Evolutionary conservation across 2,797 vertebrate genomes (phyloP).

Genomic region (Acipenser ruthenus): DNA sequence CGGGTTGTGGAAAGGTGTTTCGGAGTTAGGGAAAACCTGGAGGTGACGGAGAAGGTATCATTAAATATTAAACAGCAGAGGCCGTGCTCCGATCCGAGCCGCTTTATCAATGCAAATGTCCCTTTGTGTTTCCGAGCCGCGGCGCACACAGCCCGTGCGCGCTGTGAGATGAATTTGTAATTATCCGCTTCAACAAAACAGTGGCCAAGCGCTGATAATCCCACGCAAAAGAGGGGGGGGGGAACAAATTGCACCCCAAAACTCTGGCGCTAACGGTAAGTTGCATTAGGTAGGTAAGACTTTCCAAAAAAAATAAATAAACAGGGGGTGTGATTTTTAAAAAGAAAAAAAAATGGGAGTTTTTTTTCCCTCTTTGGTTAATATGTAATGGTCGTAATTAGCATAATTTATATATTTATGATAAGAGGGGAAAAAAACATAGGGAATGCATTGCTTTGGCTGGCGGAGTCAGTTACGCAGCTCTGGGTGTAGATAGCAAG

Average conservation of each 20-base stretch:
- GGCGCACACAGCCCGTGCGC: constrained; percentile 53
- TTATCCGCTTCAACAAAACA: constrained; percentile 68
- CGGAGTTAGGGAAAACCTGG: constrained; percentile 31
- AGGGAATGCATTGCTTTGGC: constrained; percentile 35
- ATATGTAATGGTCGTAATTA: constrained; percentile 97
- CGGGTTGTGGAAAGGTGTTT: constrained; percentile 35
- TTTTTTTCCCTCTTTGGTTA: constrained; percentile 61
- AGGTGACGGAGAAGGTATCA: constrained; percentile 46
- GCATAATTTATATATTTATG: constrained; percentile 99
- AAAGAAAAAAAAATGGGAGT: constrained; percentile 59
- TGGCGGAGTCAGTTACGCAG: constrained; percentile 26
- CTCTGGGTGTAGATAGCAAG: constrained; percentile 16
- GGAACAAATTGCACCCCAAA: constrained; percentile 42
- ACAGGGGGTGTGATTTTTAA: constrained; percentile 15
- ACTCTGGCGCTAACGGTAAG: constrained; percentile 60
- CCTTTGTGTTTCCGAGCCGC: constrained; percentile 62
- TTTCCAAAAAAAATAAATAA: too few relatives aligned
- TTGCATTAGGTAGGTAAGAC: constrained; percentile 30
- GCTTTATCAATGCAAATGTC: constrained; percentile 74
- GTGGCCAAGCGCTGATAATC: constrained; percentile 45
- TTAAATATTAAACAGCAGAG: constrained; percentile 60
- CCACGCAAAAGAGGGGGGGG: constrained; percentile 30
- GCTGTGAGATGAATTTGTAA: constrained; percentile 82
- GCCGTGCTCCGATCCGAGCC: constrained; percentile 53
- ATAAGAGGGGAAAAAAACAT: constrained; percentile 63